A percentile compares a stretch with the other conserved stretches of the same genome.
Conservation (phyloP, 1,140 invertebrate genomes). For the Ctenoplectra terminalis region DNA sequence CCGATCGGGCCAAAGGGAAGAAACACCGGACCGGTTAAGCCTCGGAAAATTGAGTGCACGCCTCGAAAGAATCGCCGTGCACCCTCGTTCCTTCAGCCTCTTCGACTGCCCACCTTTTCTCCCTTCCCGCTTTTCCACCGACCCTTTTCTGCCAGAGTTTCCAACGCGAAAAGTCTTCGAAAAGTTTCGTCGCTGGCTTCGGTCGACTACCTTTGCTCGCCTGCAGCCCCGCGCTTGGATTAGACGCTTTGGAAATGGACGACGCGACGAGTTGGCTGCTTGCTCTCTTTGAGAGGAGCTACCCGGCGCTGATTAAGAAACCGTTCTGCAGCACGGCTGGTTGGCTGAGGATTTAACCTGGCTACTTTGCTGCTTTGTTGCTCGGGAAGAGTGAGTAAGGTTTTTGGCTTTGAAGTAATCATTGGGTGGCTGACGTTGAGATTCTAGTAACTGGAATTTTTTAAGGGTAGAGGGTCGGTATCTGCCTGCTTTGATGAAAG, state of each 20-base stretch:
- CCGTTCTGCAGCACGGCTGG: background rate
- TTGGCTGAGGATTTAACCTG: background rate
- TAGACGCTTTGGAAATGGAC: slow-evolving; percentile 20
- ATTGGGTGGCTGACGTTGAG: no score
- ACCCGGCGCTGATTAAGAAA: slow-evolving; percentile 5
- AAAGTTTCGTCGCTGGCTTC: slow-evolving; percentile 41
- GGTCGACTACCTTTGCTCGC: background rate
- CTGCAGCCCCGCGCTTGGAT: background rate
- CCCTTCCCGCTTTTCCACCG: slow-evolving; percentile 2
- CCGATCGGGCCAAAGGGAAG: slow-evolving; percentile 50
- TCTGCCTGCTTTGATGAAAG: no score
- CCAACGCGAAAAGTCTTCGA: slow-evolving; percentile 34
- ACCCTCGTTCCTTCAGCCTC: background rate
- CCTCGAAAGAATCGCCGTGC: slow-evolving; percentile 50
- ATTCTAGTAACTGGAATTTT: no score
- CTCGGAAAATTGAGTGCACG: slow-evolving; percentile 79
- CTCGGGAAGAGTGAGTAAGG: background rate
- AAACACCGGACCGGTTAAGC: slow-evolving; percentile 72
- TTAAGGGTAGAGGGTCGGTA: no score
- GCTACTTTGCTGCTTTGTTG: background rate
- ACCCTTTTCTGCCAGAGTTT: background rate
- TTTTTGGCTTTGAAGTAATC: background rate
- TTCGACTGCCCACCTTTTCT: background rate
- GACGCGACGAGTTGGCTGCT: background rate
- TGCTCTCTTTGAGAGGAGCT: background rate